Evolutionary conservation across 2,797 vertebrate genomes (phyloP).

Genomic region (Notolabrus celidotus): DNA sequence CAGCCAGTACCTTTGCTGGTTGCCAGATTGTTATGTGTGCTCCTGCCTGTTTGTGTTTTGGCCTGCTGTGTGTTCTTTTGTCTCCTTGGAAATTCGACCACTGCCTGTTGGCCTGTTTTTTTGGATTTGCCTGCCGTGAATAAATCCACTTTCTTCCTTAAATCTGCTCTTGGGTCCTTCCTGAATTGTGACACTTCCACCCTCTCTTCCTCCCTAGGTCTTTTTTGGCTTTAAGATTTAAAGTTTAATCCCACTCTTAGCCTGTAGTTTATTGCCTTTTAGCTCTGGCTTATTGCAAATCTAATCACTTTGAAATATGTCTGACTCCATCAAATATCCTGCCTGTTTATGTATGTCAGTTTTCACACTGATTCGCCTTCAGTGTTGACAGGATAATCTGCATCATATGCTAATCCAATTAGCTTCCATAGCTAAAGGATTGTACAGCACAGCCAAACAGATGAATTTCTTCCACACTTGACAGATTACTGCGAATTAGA

Average conservation of each 20-base stretch:
- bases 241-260: slow-evolving; percentile 30
- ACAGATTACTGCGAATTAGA: slow-evolving; percentile 38
- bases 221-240: slow-evolving; percentile 19
- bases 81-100: too few species aligned
- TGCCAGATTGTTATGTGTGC: too few species aligned
- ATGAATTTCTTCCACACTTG: slow-evolving; percentile 39
- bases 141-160: too few species aligned
- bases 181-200: too few species aligned
- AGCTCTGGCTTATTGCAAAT: slow-evolving; percentile 34
- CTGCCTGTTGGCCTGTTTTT: too few species aligned
- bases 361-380: slow-evolving; percentile 25
- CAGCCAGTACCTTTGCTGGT: too few species aligned
- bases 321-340: slow-evolving; percentile 13
- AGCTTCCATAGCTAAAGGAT: slow-evolving; percentile 38
- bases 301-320: slow-evolving; percentile 43
- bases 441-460: slow-evolving; percentile 22
- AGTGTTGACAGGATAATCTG: slow-evolving; percentile 44
- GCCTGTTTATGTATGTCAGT: slow-evolving; percentile 4
- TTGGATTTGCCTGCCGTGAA: too few species aligned
- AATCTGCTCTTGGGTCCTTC: too few species aligned
- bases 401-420: slow-evolving; percentile 53
- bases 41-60: too few species aligned
- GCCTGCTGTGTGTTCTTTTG: too few species aligned
- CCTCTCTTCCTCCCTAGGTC: neutral
- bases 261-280: slow-evolving; percentile 34